Conservation (phyloP, 2,888 invertebrate species). For the Euplexia lucipara region DNA sequence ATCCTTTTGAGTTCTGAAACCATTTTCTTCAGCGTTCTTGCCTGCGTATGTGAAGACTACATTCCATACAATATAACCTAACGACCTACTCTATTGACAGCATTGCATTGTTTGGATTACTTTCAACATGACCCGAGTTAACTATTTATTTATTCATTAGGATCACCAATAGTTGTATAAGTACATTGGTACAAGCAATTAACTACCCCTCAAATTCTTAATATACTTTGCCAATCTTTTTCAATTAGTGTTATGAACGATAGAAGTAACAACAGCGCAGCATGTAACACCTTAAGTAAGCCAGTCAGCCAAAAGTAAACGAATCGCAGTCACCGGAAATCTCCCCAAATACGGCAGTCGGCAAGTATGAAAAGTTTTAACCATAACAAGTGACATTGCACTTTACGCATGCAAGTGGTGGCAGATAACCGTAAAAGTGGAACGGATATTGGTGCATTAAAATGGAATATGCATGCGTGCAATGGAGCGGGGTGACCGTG, state of each 20-base stretch:
- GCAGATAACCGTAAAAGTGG: conserved; percentile 81
- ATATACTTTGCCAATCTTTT: background rate
- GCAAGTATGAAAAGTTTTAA: conserved; percentile 50
- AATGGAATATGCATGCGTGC: conserved; percentile 76
- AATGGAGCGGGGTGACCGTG: conserved; percentile 81
- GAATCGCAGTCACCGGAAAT: conserved; percentile 49
- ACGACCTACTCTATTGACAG: conserved; percentile 6
- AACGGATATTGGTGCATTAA: conserved; percentile 85
- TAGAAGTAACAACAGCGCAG: conserved; percentile 7
- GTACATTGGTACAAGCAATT: too few species aligned
- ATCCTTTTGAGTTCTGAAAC: conserved; percentile 34
- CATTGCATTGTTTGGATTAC: background rate
- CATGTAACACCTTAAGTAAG: too few species aligned
- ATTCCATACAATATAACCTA: conserved; percentile 4
- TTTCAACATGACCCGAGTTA: background rate
- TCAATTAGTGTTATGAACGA: background rate
- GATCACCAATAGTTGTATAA: too few species aligned
- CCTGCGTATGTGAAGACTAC: background rate
- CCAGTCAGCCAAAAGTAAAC: conserved; percentile 20
- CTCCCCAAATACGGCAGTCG: conserved; percentile 36
- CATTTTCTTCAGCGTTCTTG: conserved; percentile 11
- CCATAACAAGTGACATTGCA: conserved; percentile 62
- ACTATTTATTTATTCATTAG: too few species aligned
- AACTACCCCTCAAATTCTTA: background rate
- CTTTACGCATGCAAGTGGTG: conserved; percentile 67